Evolutionary conservation across 2,113 vertebrate species (phyloP).

Genomic region (Ibidorhyncha struthersii): DNA sequence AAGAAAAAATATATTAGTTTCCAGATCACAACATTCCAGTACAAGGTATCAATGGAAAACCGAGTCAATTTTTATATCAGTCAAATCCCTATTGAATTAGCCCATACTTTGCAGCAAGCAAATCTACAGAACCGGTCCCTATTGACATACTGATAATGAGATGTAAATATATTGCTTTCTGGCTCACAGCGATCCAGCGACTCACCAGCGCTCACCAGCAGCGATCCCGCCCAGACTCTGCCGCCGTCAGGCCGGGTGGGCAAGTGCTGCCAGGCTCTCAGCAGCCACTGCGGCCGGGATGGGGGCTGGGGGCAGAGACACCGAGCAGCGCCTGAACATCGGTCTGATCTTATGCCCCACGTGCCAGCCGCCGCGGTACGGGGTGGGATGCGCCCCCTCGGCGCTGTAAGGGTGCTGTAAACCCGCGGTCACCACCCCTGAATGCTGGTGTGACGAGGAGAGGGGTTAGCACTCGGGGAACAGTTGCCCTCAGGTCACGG

Average conservation of each 20-base stretch:
- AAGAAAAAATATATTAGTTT: conserved; percentile 13
- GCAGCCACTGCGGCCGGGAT: background rate
- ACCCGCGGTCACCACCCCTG: background rate
- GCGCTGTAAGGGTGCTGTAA: background rate
- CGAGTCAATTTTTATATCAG: background rate
- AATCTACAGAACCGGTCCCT: background rate
- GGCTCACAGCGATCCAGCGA: background rate
- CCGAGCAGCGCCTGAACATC: background rate
- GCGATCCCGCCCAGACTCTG: background rate
- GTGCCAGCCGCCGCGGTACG: accelerated
- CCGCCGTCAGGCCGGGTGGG: accelerated
- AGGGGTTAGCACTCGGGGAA: background rate
- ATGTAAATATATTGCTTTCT: background rate
- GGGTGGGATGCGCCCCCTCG: accelerated
- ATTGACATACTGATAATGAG: background rate
- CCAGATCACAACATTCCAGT: conserved; percentile 1
- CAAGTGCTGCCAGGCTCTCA: background rate
- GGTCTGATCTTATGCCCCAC: accelerated
- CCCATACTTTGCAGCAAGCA: background rate
- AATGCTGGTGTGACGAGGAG: background rate
- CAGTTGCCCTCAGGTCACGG: too few species aligned
- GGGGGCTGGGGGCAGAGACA: accelerated
- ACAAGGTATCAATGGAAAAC: background rate
- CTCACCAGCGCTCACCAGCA: background rate
- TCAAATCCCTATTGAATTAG: background rate